phyloP scores from a whole-genome alignment of 2,888 invertebrate genomes.

The Amphipoea lucens region DNA sequence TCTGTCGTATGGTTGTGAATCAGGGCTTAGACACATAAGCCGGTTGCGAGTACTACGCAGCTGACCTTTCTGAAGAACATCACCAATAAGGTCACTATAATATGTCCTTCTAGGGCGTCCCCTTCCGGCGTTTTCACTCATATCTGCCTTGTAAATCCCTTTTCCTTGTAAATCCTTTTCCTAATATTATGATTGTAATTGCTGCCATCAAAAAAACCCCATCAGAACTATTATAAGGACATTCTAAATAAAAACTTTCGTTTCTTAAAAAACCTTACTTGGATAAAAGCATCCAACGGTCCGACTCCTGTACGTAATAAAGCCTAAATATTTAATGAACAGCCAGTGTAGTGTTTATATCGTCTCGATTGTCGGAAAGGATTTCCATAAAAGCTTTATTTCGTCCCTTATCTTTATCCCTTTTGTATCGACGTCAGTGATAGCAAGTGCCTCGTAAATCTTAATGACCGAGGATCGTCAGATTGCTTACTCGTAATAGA shows the following conservation, averaged over 20 bases:
- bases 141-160: background rate
- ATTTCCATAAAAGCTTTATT: conserved; percentile 74
- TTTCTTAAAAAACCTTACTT: background rate
- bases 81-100: background rate
- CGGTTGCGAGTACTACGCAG: background rate
- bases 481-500: conserved; percentile 65
- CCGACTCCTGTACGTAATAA: conserved; percentile 29
- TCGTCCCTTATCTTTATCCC: conserved; percentile 69
- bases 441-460: conserved; percentile 79
- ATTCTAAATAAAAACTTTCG: background rate
- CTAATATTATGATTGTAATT: conserved; percentile 4
- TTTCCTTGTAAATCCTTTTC: conserved; percentile 7
- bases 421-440: conserved; percentile 74
- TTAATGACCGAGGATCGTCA: conserved; percentile 72
- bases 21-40: background rate
- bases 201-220: background rate
- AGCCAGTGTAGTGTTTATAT: conserved; percentile 64
- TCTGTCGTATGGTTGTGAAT: too few relatives aligned
- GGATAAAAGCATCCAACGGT: background rate
- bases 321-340: conserved; percentile 61
- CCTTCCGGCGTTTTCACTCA: background rate
- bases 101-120: background rate
- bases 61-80: background rate
- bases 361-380: conserved; percentile 67
- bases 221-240: background rate